These are phyloP conservation scores for Tenodera sinensis DNA, from an alignment of 2,888 invertebrate species.

Conservation along the genomic window DNA sequence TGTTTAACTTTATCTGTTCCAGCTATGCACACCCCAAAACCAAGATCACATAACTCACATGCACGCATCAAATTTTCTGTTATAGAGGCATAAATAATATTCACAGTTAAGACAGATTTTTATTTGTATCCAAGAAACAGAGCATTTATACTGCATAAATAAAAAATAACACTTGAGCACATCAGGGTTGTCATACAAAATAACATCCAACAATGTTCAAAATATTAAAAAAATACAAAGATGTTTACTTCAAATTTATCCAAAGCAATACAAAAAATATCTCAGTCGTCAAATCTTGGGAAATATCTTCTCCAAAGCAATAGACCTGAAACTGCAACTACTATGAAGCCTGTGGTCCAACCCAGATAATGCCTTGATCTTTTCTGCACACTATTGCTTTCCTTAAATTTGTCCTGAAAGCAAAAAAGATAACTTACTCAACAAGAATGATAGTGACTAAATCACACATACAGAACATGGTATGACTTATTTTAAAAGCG, in stretches of 20 bases:
- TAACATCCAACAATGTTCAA: background rate
- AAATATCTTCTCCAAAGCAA: background rate
- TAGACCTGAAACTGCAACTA: background rate
- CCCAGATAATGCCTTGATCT: background rate
- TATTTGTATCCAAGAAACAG: too few species aligned
- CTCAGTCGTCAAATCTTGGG: background rate
- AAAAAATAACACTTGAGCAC: too few species aligned
- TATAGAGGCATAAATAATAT: too few species aligned
- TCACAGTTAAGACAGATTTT: too few species aligned
- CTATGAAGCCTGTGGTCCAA: background rate
- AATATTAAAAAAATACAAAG: background rate
- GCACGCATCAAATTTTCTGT: too few species aligned
- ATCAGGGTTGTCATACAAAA: too few species aligned
- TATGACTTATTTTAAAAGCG: too few species aligned
- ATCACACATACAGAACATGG: too few species aligned
- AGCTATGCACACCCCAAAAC: too few species aligned
- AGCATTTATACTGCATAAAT: too few species aligned
- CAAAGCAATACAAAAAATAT: background rate
- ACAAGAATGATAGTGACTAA: background rate
- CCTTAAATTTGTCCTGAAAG: background rate
- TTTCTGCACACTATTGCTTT: background rate
- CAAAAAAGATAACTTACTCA: background rate
- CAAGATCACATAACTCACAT: too few species aligned
- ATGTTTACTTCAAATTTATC: background rate
- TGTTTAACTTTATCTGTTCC: too few species aligned